Evolutionary conservation across 2,113 vertebrate species (phyloP).

Genomic region (Sceloporus tristichus): DNA sequence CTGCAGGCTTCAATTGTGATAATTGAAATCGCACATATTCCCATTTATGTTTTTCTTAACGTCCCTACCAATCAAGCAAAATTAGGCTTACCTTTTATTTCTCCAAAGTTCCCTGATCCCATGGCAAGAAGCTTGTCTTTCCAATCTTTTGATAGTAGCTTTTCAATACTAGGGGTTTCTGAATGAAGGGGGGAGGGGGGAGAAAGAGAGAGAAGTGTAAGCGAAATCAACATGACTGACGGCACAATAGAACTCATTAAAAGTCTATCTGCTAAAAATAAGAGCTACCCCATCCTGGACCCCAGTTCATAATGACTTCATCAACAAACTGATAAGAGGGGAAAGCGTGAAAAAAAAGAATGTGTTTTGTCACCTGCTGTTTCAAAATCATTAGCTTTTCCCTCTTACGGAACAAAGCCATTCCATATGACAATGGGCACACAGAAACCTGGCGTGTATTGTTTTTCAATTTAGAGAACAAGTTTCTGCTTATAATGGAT

Average conservation of each 20-base stretch:
- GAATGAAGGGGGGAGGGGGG: conserved; percentile 71
- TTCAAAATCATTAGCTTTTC: conserved; percentile 98
- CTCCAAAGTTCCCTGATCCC: conserved; percentile 98
- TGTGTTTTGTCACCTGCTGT: conserved; percentile 94
- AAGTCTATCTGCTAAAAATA: conserved; percentile 97
- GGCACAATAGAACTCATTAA: conserved; percentile 94
- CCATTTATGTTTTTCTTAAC: conserved; percentile 9
- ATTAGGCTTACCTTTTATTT: conserved; percentile 94
- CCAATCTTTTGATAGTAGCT: conserved; percentile 99
- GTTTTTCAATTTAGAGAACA: conserved; percentile 88
- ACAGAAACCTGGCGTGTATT: conserved; percentile 86
- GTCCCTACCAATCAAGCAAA: conserved; percentile 44
- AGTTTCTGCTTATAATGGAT: conserved; percentile 82
- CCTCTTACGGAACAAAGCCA: conserved; percentile 91
- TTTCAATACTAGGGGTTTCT: conserved; percentile 99
- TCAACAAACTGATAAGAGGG: conserved; percentile 89
- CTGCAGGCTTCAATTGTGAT: conserved; percentile 19
- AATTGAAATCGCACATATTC: conserved; percentile 39
- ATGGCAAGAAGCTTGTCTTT: conserved; percentile 99
- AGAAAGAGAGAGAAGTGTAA: conserved; percentile 50
- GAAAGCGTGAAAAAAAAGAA: conserved; percentile 67
- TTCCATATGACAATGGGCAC: conserved; percentile 94
- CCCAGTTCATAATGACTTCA: conserved; percentile 92
- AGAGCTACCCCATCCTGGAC: conserved; percentile 80
- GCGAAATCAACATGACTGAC: conserved; percentile 86